Percentiles rank a stretch among this genome's conserved stretches.
phyloP scores from a whole-genome alignment of 1,140 invertebrate genomes.

The Psilanteris sp. region DNA sequence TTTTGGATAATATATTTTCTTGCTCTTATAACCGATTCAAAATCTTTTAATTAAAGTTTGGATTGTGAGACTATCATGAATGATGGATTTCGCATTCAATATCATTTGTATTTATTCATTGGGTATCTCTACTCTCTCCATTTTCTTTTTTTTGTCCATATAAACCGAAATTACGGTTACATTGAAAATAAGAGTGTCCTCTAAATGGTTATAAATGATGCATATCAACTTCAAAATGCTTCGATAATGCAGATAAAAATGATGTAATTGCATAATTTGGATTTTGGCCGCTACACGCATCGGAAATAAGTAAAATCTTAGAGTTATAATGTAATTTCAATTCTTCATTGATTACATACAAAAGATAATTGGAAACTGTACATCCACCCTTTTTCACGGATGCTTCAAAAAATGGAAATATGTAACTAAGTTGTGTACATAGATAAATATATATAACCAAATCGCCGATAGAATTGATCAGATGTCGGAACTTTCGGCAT shows the following conservation, averaged over 20 bases:
- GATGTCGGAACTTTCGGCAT: slow-evolving; percentile 7
- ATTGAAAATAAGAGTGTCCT: no score
- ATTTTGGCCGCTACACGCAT: slow-evolving; percentile 38
- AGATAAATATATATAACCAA: slow-evolving; percentile 39
- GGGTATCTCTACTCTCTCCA: no score
- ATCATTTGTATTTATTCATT: no score
- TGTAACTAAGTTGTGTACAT: slow-evolving; percentile 25
- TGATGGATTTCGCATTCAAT: no score
- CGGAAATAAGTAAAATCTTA: slow-evolving; percentile 36
- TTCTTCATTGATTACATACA: slow-evolving; percentile 12
- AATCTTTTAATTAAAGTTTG: no score
- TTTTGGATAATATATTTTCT: no score
- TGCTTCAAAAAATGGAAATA: slow-evolving; percentile 25
- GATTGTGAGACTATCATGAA: no score
- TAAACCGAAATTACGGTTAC: no score
- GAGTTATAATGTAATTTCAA: slow-evolving; percentile 13
- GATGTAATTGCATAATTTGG: slow-evolving; percentile 6
- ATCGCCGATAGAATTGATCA: slow-evolving; percentile 5
- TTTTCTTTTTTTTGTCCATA: no score
- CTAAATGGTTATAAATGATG: no score
- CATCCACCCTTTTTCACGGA: slow-evolving; percentile 8
- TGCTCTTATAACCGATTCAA: no score
- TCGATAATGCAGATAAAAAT: slow-evolving; percentile 16
- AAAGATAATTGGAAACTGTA: slow-evolving; percentile 9
- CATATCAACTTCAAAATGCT: slow-evolving; percentile 29